These are phyloP conservation scores for Theocolax elegans DNA, from an alignment of 1,140 invertebrate genomes.

Conservation along the genomic window DNA sequence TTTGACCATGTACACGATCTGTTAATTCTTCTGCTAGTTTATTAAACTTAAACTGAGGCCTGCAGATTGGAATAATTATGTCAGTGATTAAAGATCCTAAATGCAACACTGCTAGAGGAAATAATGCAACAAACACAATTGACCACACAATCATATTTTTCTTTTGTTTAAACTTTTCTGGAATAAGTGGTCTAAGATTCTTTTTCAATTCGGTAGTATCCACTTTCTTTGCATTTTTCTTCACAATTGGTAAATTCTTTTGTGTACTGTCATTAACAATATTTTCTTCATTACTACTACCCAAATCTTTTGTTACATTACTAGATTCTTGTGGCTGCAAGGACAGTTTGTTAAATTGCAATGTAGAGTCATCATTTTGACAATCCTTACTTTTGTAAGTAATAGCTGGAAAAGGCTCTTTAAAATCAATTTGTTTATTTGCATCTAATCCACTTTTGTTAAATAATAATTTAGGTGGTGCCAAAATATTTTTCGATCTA, in stretches of 20 bases:
- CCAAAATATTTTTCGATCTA: slow-evolving; percentile 11
- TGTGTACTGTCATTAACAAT: neutral
- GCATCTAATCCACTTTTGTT: neutral
- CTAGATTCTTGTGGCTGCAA: neutral
- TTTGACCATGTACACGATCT: slow-evolving; percentile 54
- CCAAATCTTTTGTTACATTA: neutral
- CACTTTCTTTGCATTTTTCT: neutral
- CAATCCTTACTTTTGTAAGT: no score
- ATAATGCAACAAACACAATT: slow-evolving; percentile 41
- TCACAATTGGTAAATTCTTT: neutral
- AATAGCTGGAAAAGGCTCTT: no score
- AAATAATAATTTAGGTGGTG: slow-evolving; percentile 9
- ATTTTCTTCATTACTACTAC: neutral
- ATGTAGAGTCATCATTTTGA: no score
- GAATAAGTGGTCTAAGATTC: slow-evolving; percentile 42
- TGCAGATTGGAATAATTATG: no score
- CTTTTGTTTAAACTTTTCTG: slow-evolving; percentile 29
- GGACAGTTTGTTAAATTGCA: slow-evolving; percentile 13
- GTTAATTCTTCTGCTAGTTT: slow-evolving; percentile 48
- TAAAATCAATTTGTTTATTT: neutral
- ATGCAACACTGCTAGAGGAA: slow-evolving; percentile 37
- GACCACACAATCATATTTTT: slow-evolving; percentile 30
- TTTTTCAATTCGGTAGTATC: slow-evolving; percentile 41
- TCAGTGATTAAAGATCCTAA: no score
- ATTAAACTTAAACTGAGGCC: slow-evolving; percentile 46